Base-by-base conservation (phyloP, 37 sponge, comb jelly and placozoan species). In the Lycopodina hypogea region DNA sequence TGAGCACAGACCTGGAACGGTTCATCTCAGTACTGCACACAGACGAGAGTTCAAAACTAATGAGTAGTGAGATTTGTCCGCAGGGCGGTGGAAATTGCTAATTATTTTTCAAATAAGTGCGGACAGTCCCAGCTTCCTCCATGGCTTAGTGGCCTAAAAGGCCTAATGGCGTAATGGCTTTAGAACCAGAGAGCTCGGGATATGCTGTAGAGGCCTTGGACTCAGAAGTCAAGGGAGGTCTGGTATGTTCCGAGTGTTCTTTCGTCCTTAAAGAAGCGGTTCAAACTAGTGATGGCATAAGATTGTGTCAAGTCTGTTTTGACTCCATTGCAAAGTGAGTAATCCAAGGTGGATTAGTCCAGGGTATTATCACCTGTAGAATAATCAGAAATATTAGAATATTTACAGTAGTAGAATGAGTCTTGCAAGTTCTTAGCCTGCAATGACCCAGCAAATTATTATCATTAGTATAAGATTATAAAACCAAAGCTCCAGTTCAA, bases 251-350 rank as follows among this genome's bases (percentile, higher is more conserved):
- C 0, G 75, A 81, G 38, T 90, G 90, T 38, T 48, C 62, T 24
- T 29, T 77, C 14, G 11, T 90, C 15, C 77, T 90, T 45, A 85
- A 30, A 40, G 81, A 81, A 7, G 86, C 90, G 0, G 86, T 90
- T 6, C 90, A 90, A 56, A 90, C 86, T 3, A 45, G 26, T 1
- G 78, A 85, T 0, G 90, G 90, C 3, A 77, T 61, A n/a, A 62
- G 90, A 7, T 53, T 90, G 52, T 90, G 90, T 72, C 56, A 78
- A 52, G 3, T 14, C 0, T 90, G 90, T 66, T 90, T 77, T 56
- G 40, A 84, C 15, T 41, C 72, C 3, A 81, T 85, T 21, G 33
- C 34, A 34, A 2, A 40, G 86, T 84, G 52, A 48, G 78, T 56
- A 19, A 21, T 24, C 14, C 59, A 58, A 19, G 3, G 26, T 58